Conservation (phyloP, 2,797 vertebrate genomes). For the Hypotaenidia philippensis region DNA sequence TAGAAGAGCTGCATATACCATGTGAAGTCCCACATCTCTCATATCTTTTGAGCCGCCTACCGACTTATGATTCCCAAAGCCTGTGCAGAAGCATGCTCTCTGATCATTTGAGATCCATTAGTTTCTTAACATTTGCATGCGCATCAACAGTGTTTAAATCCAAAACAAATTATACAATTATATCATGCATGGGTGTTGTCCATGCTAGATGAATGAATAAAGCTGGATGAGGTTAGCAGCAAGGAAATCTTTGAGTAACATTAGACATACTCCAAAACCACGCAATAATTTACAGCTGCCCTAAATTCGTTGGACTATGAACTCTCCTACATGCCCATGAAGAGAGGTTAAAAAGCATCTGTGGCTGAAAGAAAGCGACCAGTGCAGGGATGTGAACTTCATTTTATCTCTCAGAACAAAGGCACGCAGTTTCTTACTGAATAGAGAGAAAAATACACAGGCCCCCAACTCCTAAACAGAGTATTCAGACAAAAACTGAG, state of each 20-base stretch:
- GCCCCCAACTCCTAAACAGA: neutral
- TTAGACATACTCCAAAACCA: neutral
- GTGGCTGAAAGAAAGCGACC: neutral
- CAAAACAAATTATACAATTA: neutral
- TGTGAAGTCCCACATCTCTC: neutral
- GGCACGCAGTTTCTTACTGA: neutral
- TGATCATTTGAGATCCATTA: neutral
- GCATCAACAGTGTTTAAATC: neutral
- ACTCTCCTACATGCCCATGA: neutral
- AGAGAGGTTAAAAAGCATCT: neutral
- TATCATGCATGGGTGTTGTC: neutral
- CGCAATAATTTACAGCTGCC: neutral
- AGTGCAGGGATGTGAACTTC: neutral
- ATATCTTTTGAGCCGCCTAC: neutral
- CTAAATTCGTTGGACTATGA: neutral
- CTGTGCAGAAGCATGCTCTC: neutral
- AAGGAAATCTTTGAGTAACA: neutral
- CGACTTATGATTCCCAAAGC: neutral
- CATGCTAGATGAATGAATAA: neutral
- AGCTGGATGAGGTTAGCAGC: neutral
- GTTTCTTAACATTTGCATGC: neutral
- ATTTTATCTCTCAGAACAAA: neutral
- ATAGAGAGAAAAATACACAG: neutral
- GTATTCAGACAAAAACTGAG: neutral
- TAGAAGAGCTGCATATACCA: accelerated